These are phyloP conservation scores for Yponomeuta cagnagella DNA, from an alignment of 2,888 invertebrate species.

Conservation along the genomic window DNA sequence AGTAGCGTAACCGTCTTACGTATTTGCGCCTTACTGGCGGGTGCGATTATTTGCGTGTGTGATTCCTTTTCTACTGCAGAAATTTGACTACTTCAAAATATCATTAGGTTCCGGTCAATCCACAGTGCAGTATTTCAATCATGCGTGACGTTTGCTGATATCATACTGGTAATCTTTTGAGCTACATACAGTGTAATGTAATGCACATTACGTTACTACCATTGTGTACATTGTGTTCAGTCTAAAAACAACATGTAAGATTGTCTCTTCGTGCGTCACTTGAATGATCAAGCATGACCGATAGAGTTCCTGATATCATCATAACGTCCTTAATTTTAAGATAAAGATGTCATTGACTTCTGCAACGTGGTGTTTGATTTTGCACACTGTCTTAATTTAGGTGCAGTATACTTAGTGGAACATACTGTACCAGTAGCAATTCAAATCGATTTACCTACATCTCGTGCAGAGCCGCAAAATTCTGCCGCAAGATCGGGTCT, in stretches of 20 bases:
- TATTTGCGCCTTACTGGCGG: background rate
- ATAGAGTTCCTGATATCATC: background rate
- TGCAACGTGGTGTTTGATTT: background rate
- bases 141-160: background rate
- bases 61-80: background rate
- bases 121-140: background rate
- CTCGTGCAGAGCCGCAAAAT: background rate
- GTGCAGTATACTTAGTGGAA: background rate
- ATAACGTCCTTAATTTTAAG: background rate
- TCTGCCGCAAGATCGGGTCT: background rate
- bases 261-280: background rate
- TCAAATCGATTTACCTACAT: background rate
- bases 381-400: background rate
- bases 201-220: too few relatives aligned
- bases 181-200: too few relatives aligned
- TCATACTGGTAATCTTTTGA: background rate
- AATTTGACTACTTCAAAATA: background rate
- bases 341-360: background rate
- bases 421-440: background rate
- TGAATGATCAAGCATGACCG: constrained; percentile 7
- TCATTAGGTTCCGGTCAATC: background rate
- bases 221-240: background rate
- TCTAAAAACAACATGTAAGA: background rate
- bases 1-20: constrained; percentile 6
- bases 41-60: background rate